Conservation (phyloP, 2,888 invertebrate genomes). For the Parnassius orleans region DNA sequence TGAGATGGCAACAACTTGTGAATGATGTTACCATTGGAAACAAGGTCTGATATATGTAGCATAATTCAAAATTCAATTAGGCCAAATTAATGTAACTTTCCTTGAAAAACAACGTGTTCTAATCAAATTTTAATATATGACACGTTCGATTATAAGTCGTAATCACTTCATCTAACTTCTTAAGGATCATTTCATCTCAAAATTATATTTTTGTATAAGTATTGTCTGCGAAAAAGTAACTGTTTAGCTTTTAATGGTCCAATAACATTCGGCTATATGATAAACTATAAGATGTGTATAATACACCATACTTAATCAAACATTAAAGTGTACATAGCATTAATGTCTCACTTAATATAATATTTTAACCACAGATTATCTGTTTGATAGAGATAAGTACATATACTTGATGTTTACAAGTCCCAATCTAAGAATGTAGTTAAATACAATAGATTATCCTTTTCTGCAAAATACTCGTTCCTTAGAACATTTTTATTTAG, state of each 20-base stretch:
- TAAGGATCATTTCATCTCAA: constrained; percentile 48
- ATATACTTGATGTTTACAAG: constrained; percentile 50
- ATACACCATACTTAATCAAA: constrained; percentile 31
- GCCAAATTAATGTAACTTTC: constrained; percentile 41
- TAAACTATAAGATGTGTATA: constrained; percentile 31
- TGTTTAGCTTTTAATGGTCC: constrained; percentile 49
- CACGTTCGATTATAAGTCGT: constrained; percentile 46
- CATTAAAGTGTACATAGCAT: constrained; percentile 27
- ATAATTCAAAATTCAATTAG: constrained; percentile 43
- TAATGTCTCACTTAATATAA: constrained; percentile 26
- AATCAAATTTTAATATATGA: constrained; percentile 51
- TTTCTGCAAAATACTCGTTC: constrained; percentile 27
- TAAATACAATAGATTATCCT: constrained; percentile 33
- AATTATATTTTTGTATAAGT: constrained; percentile 77
- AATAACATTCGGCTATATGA: constrained; percentile 38
- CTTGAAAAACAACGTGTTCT: constrained; percentile 51
- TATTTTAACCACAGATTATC: constrained; percentile 32
- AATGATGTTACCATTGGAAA: constrained; percentile 53
- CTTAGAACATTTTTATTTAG: constrained; percentile 12
- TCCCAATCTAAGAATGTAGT: constrained; percentile 68
- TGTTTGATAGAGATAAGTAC: constrained; percentile 38
- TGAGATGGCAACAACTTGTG: constrained; percentile 76
- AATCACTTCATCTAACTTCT: constrained; percentile 35
- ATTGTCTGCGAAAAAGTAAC: constrained; percentile 60
- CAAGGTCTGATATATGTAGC: constrained; percentile 61